A percentile compares a stretch with the other conserved stretches of the same genome.
Evolutionary conservation across 1,140 invertebrate species (phyloP).

Genomic region (Drosophila simulans): DNA sequence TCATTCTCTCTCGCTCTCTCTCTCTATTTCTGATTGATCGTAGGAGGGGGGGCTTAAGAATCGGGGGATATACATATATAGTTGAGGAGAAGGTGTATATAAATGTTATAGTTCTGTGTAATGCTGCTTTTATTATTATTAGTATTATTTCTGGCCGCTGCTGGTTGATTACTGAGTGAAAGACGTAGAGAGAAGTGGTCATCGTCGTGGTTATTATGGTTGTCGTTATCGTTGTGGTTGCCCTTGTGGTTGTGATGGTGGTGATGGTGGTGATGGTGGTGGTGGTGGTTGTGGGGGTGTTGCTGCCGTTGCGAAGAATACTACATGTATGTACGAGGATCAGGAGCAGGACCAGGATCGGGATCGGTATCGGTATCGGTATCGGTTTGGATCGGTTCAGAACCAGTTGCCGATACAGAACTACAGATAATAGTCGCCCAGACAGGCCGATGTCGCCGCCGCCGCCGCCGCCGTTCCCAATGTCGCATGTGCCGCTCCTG

Average conservation of each 20-base stretch:
- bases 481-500: slow-evolving; percentile 23
- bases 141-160: slow-evolving; percentile 20
- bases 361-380: slow-evolving; percentile 23
- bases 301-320: slow-evolving; percentile 25
- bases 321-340: slow-evolving; percentile 10
- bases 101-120: slow-evolving; percentile 40
- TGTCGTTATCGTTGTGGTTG: slow-evolving; percentile 15
- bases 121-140: slow-evolving; percentile 39
- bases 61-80: background rate
- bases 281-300: slow-evolving; percentile 22
- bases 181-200: slow-evolving; percentile 37
- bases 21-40: background rate
- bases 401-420: slow-evolving; percentile 33
- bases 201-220: slow-evolving; percentile 26
- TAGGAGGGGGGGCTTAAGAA: background rate
- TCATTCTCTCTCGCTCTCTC: too few species aligned
- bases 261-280: background rate
- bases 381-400: slow-evolving; percentile 32
- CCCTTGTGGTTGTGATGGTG: background rate
- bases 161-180: slow-evolving; percentile 43
- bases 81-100: background rate
- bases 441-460: slow-evolving; percentile 27
- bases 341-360: slow-evolving; percentile 16
- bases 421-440: slow-evolving; percentile 77
- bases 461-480: slow-evolving; percentile 2